Percentiles rank a stretch among this genome's conserved stretches.
Conservation (phyloP, 2,888 invertebrate species). For the Synanthedon formicaeformis region DNA sequence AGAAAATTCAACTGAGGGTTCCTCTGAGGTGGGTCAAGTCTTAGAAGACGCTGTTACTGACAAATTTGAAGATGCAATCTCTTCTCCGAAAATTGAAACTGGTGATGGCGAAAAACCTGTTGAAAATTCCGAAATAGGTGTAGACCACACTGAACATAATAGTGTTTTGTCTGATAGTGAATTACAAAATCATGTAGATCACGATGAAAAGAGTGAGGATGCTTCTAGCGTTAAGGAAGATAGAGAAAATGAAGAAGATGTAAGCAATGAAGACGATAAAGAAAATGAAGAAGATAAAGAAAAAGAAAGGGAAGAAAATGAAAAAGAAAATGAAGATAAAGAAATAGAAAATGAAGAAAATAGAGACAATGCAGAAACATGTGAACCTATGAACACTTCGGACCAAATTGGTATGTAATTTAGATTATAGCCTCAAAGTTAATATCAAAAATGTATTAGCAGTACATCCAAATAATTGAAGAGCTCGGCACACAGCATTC, state of each 20-base stretch:
- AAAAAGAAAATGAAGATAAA: slow-evolving; percentile 16
- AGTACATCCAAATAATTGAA: too few relatives aligned
- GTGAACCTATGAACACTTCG: too few relatives aligned
- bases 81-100: neutral
- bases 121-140: slow-evolving; percentile 7
- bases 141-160: slow-evolving; percentile 5
- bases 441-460: too few relatives aligned
- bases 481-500: too few relatives aligned
- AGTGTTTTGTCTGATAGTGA: slow-evolving; percentile 15
- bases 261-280: slow-evolving; percentile 20
- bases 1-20: slow-evolving; percentile 29
- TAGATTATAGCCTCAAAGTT: too few relatives aligned
- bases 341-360: slow-evolving; percentile 16
- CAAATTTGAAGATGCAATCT: neutral
- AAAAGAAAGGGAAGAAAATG: slow-evolving; percentile 22
- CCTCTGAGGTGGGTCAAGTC: slow-evolving; percentile 17
- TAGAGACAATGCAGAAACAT: slow-evolving; percentile 11
- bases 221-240: slow-evolving; percentile 17
- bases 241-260: slow-evolving; percentile 22
- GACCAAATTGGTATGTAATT: too few relatives aligned
- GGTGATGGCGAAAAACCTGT: neutral
- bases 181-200: slow-evolving; percentile 46
- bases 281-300: slow-evolving; percentile 26
- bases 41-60: slow-evolving; percentile 11
- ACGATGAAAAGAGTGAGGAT: slow-evolving; percentile 14